phyloP scores from a whole-genome alignment of 2,797 vertebrate genomes.

The Acrossocheilus fasciatus region DNA sequence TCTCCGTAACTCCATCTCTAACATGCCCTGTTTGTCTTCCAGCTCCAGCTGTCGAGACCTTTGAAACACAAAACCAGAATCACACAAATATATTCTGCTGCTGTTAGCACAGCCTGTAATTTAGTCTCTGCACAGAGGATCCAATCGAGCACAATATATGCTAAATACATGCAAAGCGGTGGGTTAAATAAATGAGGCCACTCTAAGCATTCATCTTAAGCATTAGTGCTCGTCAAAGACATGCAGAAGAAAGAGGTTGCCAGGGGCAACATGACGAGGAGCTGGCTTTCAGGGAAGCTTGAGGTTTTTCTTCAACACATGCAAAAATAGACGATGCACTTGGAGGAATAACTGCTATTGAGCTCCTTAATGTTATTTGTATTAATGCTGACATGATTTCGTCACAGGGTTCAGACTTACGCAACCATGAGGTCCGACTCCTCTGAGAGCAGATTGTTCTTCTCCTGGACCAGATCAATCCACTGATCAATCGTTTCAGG shows the following conservation, averaged over 20 bases:
- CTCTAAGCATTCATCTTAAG: constrained; percentile 40
- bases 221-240: constrained; percentile 44
- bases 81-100: constrained; percentile 8
- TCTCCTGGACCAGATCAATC: constrained; percentile 90
- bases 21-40: constrained; percentile 88
- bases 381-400: background rate
- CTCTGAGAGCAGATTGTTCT: constrained; percentile 87
- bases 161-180: constrained; percentile 38
- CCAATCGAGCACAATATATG: constrained; percentile 45
- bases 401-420: constrained; percentile 76
- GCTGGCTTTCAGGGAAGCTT: constrained; percentile 23
- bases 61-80: constrained; percentile 29
- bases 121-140: background rate
- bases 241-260: constrained; percentile 53
- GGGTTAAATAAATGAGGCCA: constrained; percentile 51
- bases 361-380: background rate
- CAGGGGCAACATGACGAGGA: constrained; percentile 50
- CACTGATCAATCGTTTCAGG: constrained; percentile 85
- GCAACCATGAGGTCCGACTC: constrained; percentile 95
- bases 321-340: constrained; percentile 19
- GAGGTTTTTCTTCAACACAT: background rate
- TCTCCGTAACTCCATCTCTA: constrained; percentile 86
- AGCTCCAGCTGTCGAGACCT: constrained; percentile 91
- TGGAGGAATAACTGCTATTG: background rate
- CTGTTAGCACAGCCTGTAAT: constrained; percentile 28